Evolutionary conservation across 2,888 invertebrate species (phyloP).

Genomic region (Drosophila algonquin): DNA sequence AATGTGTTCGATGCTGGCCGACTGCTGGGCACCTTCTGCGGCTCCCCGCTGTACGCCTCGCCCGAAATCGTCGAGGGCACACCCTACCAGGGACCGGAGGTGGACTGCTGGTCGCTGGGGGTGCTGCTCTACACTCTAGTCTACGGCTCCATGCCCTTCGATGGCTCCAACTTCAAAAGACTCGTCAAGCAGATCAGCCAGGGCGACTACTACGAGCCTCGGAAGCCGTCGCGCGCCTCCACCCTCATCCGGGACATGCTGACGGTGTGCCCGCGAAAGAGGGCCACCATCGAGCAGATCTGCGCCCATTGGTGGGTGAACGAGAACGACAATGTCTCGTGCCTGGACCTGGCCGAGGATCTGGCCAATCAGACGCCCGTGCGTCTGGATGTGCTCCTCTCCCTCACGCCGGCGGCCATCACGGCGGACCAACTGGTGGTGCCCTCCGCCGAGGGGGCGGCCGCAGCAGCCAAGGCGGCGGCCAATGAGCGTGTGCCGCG

Average conservation of each 20-base stretch:
- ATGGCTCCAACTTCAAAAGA: conserved; percentile 98
- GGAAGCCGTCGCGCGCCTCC: conserved; percentile 96
- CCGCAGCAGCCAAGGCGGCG: conserved; percentile 83
- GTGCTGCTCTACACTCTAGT: conserved; percentile 98
- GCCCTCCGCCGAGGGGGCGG: conserved; percentile 85
- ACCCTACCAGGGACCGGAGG: conserved; percentile 98
- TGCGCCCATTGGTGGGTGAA: conserved; percentile 99
- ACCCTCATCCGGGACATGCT: conserved; percentile 97
- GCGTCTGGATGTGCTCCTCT: conserved; percentile 92
- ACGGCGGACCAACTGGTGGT: conserved; percentile 90
- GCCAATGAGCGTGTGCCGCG: conserved; percentile 86
- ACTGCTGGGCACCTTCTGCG: conserved; percentile 95
- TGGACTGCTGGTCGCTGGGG: conserved; percentile 96
- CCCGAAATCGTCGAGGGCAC: conserved; percentile 99
- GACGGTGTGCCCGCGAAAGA: conserved; percentile 93
- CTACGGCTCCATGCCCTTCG: conserved; percentile 99
- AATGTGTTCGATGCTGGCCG: conserved; percentile 97
- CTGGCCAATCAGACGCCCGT: conserved; percentile 96
- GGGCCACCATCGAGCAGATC: conserved; percentile 97
- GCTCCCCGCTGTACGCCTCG: conserved; percentile 97
- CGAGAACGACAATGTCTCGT: conserved; percentile 91
- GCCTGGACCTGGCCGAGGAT: conserved; percentile 93
- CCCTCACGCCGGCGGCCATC: conserved; percentile 92
- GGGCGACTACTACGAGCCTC: conserved; percentile 98
- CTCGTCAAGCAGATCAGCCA: conserved; percentile 98